Evolutionary conservation across 2,888 invertebrate species (phyloP).

Genomic region (Thyatira batis): DNA sequence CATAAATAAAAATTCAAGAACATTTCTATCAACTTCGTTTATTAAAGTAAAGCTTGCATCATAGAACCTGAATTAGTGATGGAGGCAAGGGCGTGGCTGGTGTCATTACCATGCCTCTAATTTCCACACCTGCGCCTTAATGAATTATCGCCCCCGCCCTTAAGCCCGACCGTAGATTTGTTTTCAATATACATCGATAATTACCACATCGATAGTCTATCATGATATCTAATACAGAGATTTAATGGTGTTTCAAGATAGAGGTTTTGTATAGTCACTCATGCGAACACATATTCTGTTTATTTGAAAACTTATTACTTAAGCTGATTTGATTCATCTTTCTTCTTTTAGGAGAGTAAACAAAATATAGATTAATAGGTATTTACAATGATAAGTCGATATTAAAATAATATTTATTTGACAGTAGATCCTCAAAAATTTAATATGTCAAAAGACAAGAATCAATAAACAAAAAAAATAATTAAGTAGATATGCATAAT

Average conservation of each 20-base stretch:
- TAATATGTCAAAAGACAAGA: no score
- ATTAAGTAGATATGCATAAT: no score
- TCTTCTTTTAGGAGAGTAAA: no score
- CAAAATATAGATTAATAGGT: no score
- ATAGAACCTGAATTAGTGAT: not conserved
- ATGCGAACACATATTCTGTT: not conserved
- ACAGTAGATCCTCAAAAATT: no score
- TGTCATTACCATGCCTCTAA: slow-evolving; percentile 64
- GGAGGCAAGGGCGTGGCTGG: slow-evolving; percentile 48
- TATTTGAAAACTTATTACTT: not conserved
- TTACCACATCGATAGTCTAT: slow-evolving; percentile 18
- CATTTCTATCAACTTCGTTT: not conserved
- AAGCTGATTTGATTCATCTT: no score
- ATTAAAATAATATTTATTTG: no score
- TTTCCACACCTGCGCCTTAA: slow-evolving; percentile 67
- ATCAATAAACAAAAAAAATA: no score
- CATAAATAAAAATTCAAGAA: not conserved
- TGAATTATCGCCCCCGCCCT: slow-evolving; percentile 57
- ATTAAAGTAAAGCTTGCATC: not conserved
- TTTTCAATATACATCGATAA: slow-evolving; percentile 29
- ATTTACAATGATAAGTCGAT: no score
- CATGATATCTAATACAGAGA: slow-evolving; percentile 17
- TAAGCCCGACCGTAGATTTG: slow-evolving; percentile 23
- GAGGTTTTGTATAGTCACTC: not conserved
- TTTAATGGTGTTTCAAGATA: not conserved